phyloP scores from a whole-genome alignment of 2,113 vertebrate genomes.

The Cinclus cinclus region DNA sequence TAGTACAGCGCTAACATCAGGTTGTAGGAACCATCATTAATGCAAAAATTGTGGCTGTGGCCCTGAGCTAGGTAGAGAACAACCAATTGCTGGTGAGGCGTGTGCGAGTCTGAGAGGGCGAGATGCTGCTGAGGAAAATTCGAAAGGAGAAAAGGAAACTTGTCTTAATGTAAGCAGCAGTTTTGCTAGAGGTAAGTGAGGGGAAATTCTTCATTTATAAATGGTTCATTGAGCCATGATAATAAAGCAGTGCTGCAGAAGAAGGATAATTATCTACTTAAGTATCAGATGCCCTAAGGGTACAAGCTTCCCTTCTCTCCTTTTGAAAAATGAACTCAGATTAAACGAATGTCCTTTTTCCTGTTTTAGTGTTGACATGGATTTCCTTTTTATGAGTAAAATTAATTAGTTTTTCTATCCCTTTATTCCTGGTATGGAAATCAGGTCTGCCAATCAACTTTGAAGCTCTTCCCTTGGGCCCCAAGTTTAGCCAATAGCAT shows the following conservation, averaged over 20 bases:
- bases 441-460: conserved; percentile 29
- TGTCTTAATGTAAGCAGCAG: conserved; percentile 36
- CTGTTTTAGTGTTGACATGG: conserved; percentile 67
- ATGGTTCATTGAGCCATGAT: conserved; percentile 74
- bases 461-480: conserved; percentile 12
- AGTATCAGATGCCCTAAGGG: conserved; percentile 73
- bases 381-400: conserved; percentile 68
- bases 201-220: conserved; percentile 77
- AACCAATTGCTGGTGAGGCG: not conserved
- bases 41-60: not conserved
- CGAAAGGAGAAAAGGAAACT: not conserved
- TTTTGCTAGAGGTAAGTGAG: conserved; percentile 71
- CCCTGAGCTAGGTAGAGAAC: not conserved
- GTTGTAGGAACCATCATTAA: not conserved
- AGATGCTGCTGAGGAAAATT: not conserved
- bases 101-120: not conserved
- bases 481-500: conserved; percentile 7
- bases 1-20: not conserved
- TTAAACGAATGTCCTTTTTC: conserved; percentile 68
- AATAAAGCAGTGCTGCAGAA: conserved; percentile 73
- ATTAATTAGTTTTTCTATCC: conserved; percentile 65
- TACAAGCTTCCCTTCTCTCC: conserved; percentile 62
- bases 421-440: conserved; percentile 51
- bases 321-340: conserved; percentile 73
- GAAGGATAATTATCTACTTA: conserved; percentile 79